These are phyloP conservation scores for Neuroterus valhalla DNA, from an alignment of 1,140 invertebrate genomes.

Conservation along the genomic window DNA sequence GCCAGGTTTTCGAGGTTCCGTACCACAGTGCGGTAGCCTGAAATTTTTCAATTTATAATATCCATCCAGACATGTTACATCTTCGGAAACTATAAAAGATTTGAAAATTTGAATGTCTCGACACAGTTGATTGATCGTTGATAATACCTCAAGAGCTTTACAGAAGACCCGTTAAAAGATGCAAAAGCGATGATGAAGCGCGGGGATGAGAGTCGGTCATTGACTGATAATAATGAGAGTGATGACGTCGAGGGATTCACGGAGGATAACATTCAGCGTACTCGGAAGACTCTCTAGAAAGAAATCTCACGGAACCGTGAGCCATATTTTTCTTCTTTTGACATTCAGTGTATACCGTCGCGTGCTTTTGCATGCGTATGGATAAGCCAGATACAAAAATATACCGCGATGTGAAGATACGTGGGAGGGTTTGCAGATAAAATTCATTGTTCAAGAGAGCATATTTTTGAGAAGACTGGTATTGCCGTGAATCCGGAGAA, in stretches of 20 bases:
- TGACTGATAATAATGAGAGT: slow-evolving; percentile 30
- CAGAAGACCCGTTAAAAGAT: slow-evolving; percentile 14
- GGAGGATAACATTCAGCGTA: slow-evolving; percentile 1
- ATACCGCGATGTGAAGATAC: not conserved
- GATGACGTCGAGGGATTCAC: slow-evolving; percentile 24
- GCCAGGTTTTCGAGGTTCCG: no score
- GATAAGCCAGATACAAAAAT: not conserved
- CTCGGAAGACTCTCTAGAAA: not conserved
- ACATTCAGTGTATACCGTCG: not conserved
- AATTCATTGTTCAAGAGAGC: not conserved
- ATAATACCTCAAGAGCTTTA: not conserved
- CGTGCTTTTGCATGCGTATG: not conserved
- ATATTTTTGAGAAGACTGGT: no score
- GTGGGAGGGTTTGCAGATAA: not conserved
- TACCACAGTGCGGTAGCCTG: no score
- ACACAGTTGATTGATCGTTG: not conserved
- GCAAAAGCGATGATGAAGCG: not conserved
- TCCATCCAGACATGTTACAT: no score
- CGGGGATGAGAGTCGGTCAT: slow-evolving; percentile 9
- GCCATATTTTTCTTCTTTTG: not conserved
- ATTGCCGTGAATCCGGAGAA: no score
- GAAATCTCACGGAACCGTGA: not conserved
- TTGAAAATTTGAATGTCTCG: not conserved
- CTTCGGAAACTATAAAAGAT: no score
- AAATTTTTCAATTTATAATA: no score